Conservation (phyloP, 2,797 vertebrate species). For the Triplophysa yarkandensis region DNA sequence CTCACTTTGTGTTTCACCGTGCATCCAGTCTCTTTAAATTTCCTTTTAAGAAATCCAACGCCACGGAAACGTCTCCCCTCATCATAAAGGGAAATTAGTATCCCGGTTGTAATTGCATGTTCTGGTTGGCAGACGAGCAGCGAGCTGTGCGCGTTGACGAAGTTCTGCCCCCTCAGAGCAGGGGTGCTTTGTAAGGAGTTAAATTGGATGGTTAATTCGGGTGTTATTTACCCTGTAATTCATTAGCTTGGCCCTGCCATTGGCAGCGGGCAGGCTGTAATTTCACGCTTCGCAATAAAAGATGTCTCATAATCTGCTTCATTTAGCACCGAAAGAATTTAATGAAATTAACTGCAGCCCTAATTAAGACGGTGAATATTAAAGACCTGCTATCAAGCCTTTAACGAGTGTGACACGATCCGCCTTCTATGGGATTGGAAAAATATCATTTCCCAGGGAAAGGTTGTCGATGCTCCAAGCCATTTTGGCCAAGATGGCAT, state of each 20-base stretch:
- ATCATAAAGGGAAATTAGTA: conserved; percentile 64
- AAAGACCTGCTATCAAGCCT: conserved; percentile 92
- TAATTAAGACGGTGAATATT: conserved; percentile 99
- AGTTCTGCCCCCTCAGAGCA: conserved; percentile 62
- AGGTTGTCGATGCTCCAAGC: conserved; percentile 79
- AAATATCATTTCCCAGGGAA: conserved; percentile 82
- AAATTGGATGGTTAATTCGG: conserved; percentile 96
- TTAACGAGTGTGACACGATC: conserved; percentile 88
- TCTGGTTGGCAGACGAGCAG: conserved; percentile 59
- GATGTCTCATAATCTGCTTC: conserved; percentile 99
- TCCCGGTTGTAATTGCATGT: conserved; percentile 67
- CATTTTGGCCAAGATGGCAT: conserved; percentile 77
- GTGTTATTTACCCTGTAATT: conserved; percentile 99
- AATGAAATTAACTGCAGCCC: conserved; percentile 99
- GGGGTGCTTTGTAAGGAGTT: conserved; percentile 84
- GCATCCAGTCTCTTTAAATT: conserved; percentile 28
- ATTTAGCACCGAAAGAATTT: conserved; percentile 99
- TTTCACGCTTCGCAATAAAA: conserved; percentile 99
- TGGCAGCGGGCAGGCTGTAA: conserved; percentile 99
- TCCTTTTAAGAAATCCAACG: conserved; percentile 19
- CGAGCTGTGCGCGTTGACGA: conserved; percentile 67
- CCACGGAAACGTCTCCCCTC: conserved; percentile 30
- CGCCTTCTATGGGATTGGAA: conserved; percentile 79
- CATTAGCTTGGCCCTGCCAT: conserved; percentile 92
- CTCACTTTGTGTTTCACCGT: neutral